Conservation (phyloP, 1,140 invertebrate genomes). For the Odontomachus brunneus region DNA sequence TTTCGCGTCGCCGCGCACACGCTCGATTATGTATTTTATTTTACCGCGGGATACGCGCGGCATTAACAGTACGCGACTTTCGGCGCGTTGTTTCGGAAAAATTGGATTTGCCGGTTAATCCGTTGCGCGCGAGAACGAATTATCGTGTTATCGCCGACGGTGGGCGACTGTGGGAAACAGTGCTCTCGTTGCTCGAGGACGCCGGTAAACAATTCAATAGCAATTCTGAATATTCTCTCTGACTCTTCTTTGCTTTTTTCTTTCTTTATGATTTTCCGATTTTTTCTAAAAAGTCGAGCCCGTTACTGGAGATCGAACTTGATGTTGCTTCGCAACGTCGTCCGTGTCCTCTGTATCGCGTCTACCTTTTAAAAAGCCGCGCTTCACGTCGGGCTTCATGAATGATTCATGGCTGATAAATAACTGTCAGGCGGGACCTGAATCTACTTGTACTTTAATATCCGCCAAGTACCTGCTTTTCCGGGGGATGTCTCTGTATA, state of each 20-base stretch:
- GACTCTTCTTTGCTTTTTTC: neutral
- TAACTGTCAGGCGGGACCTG: slow-evolving; percentile 41
- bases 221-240: slow-evolving; percentile 13
- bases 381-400: slow-evolving; percentile 30
- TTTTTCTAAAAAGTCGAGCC: neutral
- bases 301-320: slow-evolving; percentile 1
- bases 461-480: slow-evolving; percentile 41
- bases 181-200: neutral
- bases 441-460: slow-evolving; percentile 59
- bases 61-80: slow-evolving; percentile 61
- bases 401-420: slow-evolving; percentile 56
- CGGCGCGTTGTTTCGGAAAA: slow-evolving; percentile 70
- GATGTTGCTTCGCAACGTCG: slow-evolving; percentile 1
- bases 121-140: slow-evolving; percentile 64
- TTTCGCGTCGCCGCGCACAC: slow-evolving; percentile 27
- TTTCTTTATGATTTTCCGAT: too few species aligned
- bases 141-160: slow-evolving; percentile 61
- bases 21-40: slow-evolving; percentile 67
- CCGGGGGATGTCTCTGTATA: slow-evolving; percentile 10
- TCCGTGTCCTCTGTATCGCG: neutral
- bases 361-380: slow-evolving; percentile 40
- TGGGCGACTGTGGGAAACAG: neutral
- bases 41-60: slow-evolving; percentile 31
- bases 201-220: slow-evolving; percentile 18
- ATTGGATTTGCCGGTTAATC: slow-evolving; percentile 70